Conservation (phyloP, 2,797 vertebrate genomes). For the Manis javanica region DNA sequence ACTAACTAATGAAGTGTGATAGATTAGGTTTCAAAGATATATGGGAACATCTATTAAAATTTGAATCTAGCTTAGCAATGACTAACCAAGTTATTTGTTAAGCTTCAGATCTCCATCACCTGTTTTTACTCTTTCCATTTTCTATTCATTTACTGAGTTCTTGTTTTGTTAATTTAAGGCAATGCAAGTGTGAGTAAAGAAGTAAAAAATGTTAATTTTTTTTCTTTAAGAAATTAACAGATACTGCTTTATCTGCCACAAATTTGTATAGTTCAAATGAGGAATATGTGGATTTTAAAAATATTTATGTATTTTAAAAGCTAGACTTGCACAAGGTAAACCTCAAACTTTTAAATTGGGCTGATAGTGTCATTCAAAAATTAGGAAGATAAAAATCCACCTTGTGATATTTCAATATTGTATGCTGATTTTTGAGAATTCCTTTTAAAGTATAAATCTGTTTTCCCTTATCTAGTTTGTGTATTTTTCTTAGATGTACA, state of each 20-base stretch:
- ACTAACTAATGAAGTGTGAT: background rate
- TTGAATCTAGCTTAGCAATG: background rate
- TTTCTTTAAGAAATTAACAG: background rate
- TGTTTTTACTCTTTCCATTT: background rate
- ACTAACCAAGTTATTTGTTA: background rate
- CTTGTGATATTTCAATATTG: background rate
- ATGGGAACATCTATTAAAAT: background rate
- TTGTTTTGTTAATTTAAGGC: background rate
- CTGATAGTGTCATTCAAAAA: conserved; percentile 53
- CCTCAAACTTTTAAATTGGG: background rate
- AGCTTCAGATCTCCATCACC: background rate
- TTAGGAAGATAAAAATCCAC: background rate
- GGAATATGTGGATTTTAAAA: background rate
- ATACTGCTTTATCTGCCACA: background rate
- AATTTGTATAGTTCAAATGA: background rate
- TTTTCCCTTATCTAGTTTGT: conserved; percentile 48
- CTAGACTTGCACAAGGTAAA: background rate
- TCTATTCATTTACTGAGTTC: background rate
- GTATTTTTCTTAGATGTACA: conserved; percentile 64
- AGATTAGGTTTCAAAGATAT: background rate
- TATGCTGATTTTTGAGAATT: background rate
- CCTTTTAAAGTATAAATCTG: conserved; percentile 50
- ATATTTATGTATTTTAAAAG: conserved; percentile 4
- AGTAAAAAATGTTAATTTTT: background rate
- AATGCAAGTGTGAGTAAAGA: background rate